Percentiles rank a stretch among this genome's conserved stretches.
These are phyloP conservation scores for Aporophyla lueneburgensis DNA, from an alignment of 2,888 invertebrate species.

Conservation along the genomic window DNA sequence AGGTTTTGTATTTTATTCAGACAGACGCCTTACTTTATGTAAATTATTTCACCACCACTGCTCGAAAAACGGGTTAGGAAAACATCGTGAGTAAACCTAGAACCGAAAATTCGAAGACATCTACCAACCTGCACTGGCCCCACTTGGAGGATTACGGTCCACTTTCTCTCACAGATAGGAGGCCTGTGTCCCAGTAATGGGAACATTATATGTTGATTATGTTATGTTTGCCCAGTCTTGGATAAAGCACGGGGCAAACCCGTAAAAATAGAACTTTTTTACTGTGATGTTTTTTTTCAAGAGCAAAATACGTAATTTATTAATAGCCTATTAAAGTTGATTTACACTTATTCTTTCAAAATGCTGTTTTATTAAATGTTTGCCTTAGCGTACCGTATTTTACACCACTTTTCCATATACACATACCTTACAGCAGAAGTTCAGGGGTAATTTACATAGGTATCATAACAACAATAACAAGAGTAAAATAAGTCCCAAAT, in stretches of 20 bases:
- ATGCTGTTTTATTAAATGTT: neutral
- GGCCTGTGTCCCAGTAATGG: too few relatives aligned
- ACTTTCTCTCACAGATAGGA: too few relatives aligned
- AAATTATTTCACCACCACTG: too few relatives aligned
- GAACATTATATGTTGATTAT: too few relatives aligned
- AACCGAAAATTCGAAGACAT: too few relatives aligned
- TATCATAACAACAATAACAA: neutral
- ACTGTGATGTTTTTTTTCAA: neutral
- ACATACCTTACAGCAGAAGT: neutral
- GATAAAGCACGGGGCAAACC: neutral
- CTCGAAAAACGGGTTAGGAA: too few relatives aligned
- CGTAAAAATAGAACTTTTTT: neutral
- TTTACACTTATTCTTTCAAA: neutral
- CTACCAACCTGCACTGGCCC: too few relatives aligned
- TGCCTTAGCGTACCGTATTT: neutral
- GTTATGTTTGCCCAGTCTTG: neutral
- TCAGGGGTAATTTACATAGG: neutral
- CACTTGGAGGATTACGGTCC: too few relatives aligned
- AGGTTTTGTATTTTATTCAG: neutral
- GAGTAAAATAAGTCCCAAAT: neutral
- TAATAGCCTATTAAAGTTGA: neutral
- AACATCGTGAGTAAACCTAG: too few relatives aligned
- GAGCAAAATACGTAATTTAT: neutral
- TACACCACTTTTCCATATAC: neutral
- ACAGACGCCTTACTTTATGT: too few relatives aligned